Percentiles rank a stretch among this genome's conserved stretches.
These are phyloP conservation scores for Merodon equestris DNA, from an alignment of 2,888 invertebrate species.

Conservation along the genomic window DNA sequence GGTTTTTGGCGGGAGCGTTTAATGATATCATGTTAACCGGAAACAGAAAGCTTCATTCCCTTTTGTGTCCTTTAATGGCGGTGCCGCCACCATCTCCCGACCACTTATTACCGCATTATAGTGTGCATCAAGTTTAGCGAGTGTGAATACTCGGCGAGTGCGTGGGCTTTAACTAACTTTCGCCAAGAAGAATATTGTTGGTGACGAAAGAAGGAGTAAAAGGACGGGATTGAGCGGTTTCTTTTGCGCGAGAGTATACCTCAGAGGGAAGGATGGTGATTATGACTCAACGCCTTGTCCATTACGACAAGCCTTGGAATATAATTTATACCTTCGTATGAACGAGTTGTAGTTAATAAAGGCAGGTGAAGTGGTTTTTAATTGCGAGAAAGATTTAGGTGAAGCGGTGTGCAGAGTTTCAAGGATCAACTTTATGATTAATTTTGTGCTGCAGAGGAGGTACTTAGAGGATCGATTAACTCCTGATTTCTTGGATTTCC, in stretches of 20 bases:
- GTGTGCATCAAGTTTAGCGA: conserved; percentile 62
- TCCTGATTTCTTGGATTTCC: no score
- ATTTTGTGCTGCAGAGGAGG: no score
- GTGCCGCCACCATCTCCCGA: conserved; percentile 7
- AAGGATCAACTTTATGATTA: no score
- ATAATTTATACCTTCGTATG: no score
- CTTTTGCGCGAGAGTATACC: conserved; percentile 16
- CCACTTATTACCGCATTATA: conserved; percentile 53
- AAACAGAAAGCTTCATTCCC: conserved; percentile 50
- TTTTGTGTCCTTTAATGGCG: neutral
- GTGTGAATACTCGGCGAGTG: conserved; percentile 8
- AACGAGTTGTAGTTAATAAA: no score
- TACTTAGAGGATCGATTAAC: no score
- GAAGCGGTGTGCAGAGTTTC: no score
- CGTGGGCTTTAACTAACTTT: conserved; percentile 44
- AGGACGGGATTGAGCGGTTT: conserved; percentile 21
- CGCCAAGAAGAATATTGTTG: conserved; percentile 19
- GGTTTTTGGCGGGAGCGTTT: conserved; percentile 40
- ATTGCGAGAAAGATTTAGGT: no score
- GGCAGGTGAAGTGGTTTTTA: no score
- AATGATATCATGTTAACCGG: conserved; percentile 53
- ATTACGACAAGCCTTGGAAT: conserved; percentile 15
- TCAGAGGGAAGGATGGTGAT: conserved; percentile 52
- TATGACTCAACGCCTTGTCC: conserved; percentile 32
- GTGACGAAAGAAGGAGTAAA: neutral